Base-by-base conservation (phyloP, 2,797 vertebrate genomes). In the Phrynocephalus forsythii region DNA sequence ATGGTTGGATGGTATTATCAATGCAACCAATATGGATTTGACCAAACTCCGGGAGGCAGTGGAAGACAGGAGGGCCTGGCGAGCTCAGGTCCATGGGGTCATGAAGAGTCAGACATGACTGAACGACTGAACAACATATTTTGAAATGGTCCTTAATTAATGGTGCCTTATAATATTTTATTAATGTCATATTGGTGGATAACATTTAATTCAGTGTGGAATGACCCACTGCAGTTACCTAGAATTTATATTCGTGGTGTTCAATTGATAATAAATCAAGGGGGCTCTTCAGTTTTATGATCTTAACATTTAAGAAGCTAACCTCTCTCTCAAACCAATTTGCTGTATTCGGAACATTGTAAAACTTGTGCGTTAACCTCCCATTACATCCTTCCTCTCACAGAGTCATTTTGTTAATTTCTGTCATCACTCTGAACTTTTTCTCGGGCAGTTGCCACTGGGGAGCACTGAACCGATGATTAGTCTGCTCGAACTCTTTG, bases 231-330 rank as follows among this genome's bases (percentile, higher is more conserved):
- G 83, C 72, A 89, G 86, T 91, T 93, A 92, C 7, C 88, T 79
- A 67, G 90, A 91, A 94, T 92, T 94, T 93, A 91, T 50, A 86
- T 85, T 92, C 90, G 56, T 84, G 67, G 1, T 79, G 71, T 91
- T 93, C 82, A 90, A 76, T 82, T 88, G 91, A 88, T 84, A 94
- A 79, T 90, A 95, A 94, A 95, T 94, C 90, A 94, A 92, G 88
- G 83, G 52, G 94, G 82, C 91, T 92, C 38, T 93, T 95, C 76
- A 88, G 2, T 89, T 88, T 94, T 91, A 89, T 91, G 71, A 63
- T 92, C 68, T 88, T 94, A 95, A 92, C 38, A 79, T 92, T 94
- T 86, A 89, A 84, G 93, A 91, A 89, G 28, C 4, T 77, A 91
- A 92, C 75, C 28, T 85, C 52, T 22, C 88, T 92, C 92, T 88